A percentile compares a stretch with the other conserved stretches of the same genome.
These are phyloP conservation scores for Penaeus indicus DNA, from an alignment of 1,140 invertebrate species.

Conservation along the genomic window DNA sequence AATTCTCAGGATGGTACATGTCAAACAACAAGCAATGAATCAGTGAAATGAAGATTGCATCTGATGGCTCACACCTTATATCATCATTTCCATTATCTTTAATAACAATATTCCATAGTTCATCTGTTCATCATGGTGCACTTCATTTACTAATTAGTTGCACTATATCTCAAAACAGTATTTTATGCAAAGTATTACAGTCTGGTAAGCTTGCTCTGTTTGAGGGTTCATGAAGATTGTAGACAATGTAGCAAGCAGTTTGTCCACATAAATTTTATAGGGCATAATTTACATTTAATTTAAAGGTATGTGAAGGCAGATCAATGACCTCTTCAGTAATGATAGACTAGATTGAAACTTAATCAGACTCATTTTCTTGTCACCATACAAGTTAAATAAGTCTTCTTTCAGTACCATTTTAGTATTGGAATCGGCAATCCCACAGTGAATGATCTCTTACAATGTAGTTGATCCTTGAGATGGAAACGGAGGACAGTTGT, in stretches of 20 bases:
- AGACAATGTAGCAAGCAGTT: conserved; percentile 4
- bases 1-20: no score
- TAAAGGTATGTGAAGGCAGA: neutral
- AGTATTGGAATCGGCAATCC: conserved; percentile 18
- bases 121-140: no score
- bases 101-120: neutral
- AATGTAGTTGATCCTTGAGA: conserved; percentile 4
- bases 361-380: neutral
- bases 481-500: conserved; percentile 23
- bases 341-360: neutral
- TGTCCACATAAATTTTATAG: conserved; percentile 12
- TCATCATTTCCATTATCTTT: neutral
- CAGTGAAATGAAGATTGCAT: no score
- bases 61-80: no score
- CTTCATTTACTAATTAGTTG: neutral
- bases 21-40: no score
- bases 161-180: conserved; percentile 18
- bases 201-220: conserved; percentile 11
- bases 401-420: conserved; percentile 21
- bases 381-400: conserved; percentile 6
- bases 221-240: conserved; percentile 16
- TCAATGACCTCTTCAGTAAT: neutral
- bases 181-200: conserved; percentile 21
- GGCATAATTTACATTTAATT: conserved; percentile 13
- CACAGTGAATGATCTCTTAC: conserved; percentile 15